These are phyloP conservation scores for Allophyes oxyacanthae DNA, from an alignment of 2,888 invertebrate genomes.

Conservation along the genomic window DNA sequence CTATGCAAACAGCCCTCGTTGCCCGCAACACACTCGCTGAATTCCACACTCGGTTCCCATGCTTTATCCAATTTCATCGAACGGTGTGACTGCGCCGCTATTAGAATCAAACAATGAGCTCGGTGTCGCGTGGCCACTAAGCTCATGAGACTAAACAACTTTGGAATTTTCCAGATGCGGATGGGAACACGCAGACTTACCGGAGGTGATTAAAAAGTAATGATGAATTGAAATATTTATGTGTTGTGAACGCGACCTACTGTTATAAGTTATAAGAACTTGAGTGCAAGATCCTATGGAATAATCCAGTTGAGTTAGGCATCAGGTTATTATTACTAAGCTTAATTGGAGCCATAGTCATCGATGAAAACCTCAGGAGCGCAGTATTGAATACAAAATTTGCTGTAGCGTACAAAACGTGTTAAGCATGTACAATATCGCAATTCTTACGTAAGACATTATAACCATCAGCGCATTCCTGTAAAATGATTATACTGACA, in stretches of 20 bases:
- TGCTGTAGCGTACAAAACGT: slow-evolving; percentile 65
- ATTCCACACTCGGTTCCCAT: slow-evolving; percentile 86
- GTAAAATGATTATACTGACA: slow-evolving; percentile 64
- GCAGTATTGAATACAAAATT: slow-evolving; percentile 70
- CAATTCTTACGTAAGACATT: slow-evolving; percentile 73
- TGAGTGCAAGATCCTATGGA: slow-evolving; percentile 18
- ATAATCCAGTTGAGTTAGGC: slow-evolving; percentile 7
- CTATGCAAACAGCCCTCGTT: slow-evolving; percentile 84
- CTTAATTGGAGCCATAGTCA: slow-evolving; percentile 56
- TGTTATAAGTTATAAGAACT: slow-evolving; percentile 8
- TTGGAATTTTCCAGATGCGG: slow-evolving; percentile 73
- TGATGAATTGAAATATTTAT: slow-evolving; percentile 36
- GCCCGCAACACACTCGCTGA: slow-evolving; percentile 75
- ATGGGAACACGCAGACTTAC: slow-evolving; percentile 60
- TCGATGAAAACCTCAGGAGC: slow-evolving; percentile 63
- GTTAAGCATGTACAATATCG: slow-evolving; percentile 72
- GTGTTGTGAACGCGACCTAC: slow-evolving; percentile 15
- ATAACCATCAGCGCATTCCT: slow-evolving; percentile 75
- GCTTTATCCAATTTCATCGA: slow-evolving; percentile 88
- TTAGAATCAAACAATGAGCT: slow-evolving; percentile 83
- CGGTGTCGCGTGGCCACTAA: slow-evolving; percentile 79
- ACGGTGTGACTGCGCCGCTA: slow-evolving; percentile 77
- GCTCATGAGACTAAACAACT: slow-evolving; percentile 74
- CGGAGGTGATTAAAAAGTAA: slow-evolving; percentile 53
- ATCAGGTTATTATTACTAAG: slow-evolving; percentile 26